Conservation (phyloP, 2,888 invertebrate genomes). For the Spatulosminthurus flaviceps region DNA sequence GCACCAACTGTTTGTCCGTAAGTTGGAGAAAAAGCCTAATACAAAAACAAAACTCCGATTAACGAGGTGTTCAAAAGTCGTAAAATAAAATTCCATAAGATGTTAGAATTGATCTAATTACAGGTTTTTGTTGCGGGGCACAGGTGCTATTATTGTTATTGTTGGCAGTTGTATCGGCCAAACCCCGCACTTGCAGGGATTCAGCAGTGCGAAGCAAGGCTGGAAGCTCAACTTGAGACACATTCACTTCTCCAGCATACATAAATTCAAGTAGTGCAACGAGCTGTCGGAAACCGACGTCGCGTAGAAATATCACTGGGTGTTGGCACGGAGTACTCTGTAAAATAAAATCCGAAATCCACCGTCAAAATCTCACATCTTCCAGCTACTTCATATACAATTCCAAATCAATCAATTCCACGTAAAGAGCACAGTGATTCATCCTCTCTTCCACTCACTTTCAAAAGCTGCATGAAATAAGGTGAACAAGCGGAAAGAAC, state of each 20-base stretch:
- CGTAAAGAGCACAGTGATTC: no score
- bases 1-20: constrained; percentile 50
- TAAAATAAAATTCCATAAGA: no score
- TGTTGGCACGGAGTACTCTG: constrained; percentile 85
- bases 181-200: constrained; percentile 87
- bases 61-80: no score
- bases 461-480: constrained; percentile 86
- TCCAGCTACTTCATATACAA: no score
- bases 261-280: constrained; percentile 83
- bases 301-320: constrained; percentile 85
- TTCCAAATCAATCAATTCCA: no score
- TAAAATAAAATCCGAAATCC: not conserved
- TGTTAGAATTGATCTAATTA: no score
- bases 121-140: constrained; percentile 50
- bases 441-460: constrained; percentile 71
- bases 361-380: no score
- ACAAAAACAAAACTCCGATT: constrained; percentile 6
- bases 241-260: constrained; percentile 88
- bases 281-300: constrained; percentile 81
- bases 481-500: constrained; percentile 84
- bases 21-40: constrained; percentile 55
- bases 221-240: constrained; percentile 88
- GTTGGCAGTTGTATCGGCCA: constrained; percentile 75
- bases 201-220: constrained; percentile 92
- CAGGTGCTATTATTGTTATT: constrained; percentile 53